These are phyloP conservation scores for Spisula solida DNA, from an alignment of 2,888 invertebrate genomes.

Conservation along the genomic window DNA sequence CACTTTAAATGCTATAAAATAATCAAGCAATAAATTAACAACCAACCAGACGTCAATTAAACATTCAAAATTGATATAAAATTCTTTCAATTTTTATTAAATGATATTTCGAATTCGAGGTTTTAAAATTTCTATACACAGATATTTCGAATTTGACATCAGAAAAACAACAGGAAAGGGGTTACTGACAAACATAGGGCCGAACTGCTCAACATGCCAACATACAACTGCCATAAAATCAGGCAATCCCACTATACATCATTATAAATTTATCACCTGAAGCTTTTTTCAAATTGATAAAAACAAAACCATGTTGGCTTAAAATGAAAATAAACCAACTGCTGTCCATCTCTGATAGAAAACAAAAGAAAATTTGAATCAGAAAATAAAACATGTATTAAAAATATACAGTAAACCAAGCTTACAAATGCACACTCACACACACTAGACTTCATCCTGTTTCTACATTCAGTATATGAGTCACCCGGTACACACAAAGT, in stretches of 20 bases:
- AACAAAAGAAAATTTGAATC: neutral
- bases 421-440: conserved; percentile 30
- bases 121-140: neutral
- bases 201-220: too few species aligned
- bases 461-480: conserved; percentile 37
- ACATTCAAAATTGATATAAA: neutral
- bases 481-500: conserved; percentile 39
- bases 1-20: neutral
- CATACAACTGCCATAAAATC: too few species aligned
- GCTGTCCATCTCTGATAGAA: neutral
- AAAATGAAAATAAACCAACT: neutral
- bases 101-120: too few species aligned
- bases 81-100: neutral
- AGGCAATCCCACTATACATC: too few species aligned
- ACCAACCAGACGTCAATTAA: neutral
- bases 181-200: too few species aligned
- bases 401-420: neutral
- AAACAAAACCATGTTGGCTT: neutral
- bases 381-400: neutral
- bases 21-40: neutral
- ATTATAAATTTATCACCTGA: too few species aligned
- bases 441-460: conserved; percentile 39
- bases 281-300: neutral
- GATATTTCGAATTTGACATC: too few species aligned
- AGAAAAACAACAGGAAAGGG: too few species aligned